These are phyloP conservation scores for Neolamprologus kungweensis DNA, from an alignment of 2,113 vertebrate genomes.

Conservation along the genomic window DNA sequence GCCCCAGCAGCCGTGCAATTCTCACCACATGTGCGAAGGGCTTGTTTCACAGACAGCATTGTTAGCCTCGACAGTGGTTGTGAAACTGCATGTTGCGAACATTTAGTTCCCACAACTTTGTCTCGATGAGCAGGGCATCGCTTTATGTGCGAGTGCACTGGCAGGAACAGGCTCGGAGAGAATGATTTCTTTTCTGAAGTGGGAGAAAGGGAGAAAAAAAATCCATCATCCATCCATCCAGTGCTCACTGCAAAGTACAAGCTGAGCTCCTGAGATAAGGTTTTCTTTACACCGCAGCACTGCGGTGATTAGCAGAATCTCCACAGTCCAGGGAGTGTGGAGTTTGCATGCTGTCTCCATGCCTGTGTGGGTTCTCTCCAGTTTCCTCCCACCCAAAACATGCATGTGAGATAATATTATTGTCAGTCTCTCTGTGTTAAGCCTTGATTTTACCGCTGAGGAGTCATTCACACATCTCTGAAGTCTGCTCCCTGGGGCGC, in stretches of 20 bases:
- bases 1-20: not conserved
- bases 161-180: not conserved
- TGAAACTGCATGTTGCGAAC: not conserved
- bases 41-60: not conserved
- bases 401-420: not conserved
- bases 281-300: not conserved
- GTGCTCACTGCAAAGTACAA: not conserved
- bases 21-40: not conserved
- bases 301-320: not conserved
- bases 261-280: not conserved
- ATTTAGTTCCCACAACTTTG: not conserved
- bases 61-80: not conserved
- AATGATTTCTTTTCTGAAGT: not conserved
- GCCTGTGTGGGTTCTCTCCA: not conserved
- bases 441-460: not conserved
- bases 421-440: not conserved
- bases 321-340: not conserved
- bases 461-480: not conserved
- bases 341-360: not conserved
- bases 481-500: not conserved
- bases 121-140: not conserved
- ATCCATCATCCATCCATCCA: not conserved
- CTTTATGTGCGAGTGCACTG: not conserved
- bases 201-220: not conserved
- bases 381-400: not conserved